Evolutionary conservation across 1,140 invertebrate genomes (phyloP), one percentile per base, ranked within the genome.

Genomic region (Cotesia chilonis): DNA sequence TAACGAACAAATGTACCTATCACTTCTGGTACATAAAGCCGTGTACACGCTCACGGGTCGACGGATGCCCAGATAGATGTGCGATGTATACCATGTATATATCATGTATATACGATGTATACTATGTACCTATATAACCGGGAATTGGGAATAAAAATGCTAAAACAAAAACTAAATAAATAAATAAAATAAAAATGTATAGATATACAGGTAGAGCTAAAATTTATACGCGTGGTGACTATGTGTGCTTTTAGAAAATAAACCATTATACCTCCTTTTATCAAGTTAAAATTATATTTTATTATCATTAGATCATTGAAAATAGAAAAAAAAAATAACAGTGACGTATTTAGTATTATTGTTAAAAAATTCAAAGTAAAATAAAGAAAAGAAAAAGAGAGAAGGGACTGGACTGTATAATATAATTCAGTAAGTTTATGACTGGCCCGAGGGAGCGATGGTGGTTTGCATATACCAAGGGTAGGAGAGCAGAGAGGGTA

Each of bases 391-490:
- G 68, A 74, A 70, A 72, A 72, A 70, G 59, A 68, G 63, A 12
- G 41, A 67, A 70, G 35, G 75, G 77, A 80, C 76, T 77, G 81
- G 81, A 83, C 81, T 79, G 80, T 79, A 80, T 87, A 87, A 86
- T 86, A 85, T 85, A 84, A 87, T 87, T 85, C 85, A 83, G 84
- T 84, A 86, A 87, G 82, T 87, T 87, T 87, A 86, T 86, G 85
- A 87, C 84, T 83, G 81, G 81, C 80, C 81, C 78, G 77, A 74
- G 84, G 81, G 83, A 82, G 82, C 79, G 80, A 82, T 82, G 83
- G 82, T 73, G 84, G 84, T 86, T 87, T 86, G 84, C 84, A 85
- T 86, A 85, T 84, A 87, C 85, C 84, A 77, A 78, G 28, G 28
- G 28, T 28, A 28, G 28, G 28, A 28, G 28, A 28, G 28, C 1